Conservation (phyloP, 2,888 invertebrate species). For the Mesochorus sp. region DNA sequence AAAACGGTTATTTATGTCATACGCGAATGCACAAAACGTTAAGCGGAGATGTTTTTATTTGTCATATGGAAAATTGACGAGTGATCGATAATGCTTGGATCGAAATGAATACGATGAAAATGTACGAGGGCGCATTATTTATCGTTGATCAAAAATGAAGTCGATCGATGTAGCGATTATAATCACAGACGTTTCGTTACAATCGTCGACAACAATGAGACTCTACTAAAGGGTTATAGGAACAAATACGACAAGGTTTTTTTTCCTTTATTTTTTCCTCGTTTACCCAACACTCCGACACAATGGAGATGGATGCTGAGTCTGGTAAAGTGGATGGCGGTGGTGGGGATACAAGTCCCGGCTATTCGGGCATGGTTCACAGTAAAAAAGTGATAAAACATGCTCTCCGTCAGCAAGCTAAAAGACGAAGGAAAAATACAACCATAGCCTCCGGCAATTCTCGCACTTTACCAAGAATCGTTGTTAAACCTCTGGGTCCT, state of each 20-base stretch:
- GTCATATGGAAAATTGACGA: conserved; percentile 62
- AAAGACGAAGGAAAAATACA: conserved; percentile 91
- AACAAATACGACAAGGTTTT: conserved; percentile 32
- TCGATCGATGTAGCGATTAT: conserved; percentile 41
- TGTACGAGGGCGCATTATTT: conserved; percentile 39
- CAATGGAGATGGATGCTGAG: conserved; percentile 78
- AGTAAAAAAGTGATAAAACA: conserved; percentile 89
- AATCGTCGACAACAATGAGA: conserved; percentile 28
- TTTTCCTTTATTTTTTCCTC: background rate
- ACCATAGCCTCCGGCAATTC: conserved; percentile 86
- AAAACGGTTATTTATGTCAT: conserved; percentile 47
- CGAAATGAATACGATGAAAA: conserved; percentile 46
- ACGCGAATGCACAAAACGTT: conserved; percentile 49
- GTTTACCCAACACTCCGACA: conserved; percentile 4
- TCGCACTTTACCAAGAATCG: conserved; percentile 89
- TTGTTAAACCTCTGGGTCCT: conserved; percentile 91
- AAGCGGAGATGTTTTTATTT: conserved; percentile 65
- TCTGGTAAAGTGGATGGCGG: conserved; percentile 75
- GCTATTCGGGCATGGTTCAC: conserved; percentile 81
- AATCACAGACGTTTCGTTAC: conserved; percentile 34
- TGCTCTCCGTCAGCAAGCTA: conserved; percentile 90
- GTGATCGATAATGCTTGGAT: conserved; percentile 42
- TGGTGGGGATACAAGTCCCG: conserved; percentile 74
- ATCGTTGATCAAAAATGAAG: background rate
- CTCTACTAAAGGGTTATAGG: conserved; percentile 10